phyloP scores from a whole-genome alignment of 2,797 vertebrate species.

The Sus cebifrons region DNA sequence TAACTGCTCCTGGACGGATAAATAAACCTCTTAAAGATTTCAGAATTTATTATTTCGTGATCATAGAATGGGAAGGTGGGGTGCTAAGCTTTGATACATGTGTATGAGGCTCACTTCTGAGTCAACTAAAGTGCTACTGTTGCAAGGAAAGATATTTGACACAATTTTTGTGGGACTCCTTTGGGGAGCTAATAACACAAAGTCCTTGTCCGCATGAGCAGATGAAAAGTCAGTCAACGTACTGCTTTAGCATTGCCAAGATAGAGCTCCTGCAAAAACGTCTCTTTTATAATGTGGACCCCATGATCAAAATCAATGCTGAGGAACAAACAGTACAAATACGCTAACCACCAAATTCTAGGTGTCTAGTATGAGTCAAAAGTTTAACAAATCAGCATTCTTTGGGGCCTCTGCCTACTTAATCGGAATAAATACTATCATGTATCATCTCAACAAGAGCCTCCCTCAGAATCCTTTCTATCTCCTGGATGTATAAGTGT shows the following conservation, averaged over 20 bases:
- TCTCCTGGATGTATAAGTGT: not conserved
- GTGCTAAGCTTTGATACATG: not conserved
- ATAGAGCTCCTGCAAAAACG: not conserved
- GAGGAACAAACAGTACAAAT: constrained; percentile 14
- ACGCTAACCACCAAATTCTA: not conserved
- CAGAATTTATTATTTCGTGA: constrained; percentile 53
- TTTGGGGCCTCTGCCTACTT: not conserved
- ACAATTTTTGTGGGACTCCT: not conserved
- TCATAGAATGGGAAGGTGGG: not conserved
- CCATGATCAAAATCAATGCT: constrained; percentile 50
- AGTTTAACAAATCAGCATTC: constrained; percentile 23
- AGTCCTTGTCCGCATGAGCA: not conserved
- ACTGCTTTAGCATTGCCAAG: not conserved
- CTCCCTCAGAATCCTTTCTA: constrained; percentile 23
- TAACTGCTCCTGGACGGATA: not conserved
- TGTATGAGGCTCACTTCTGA: not conserved
- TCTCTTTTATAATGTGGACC: not conserved
- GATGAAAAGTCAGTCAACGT: constrained; percentile 7
- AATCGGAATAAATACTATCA: constrained; percentile 26
- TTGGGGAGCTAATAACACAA: constrained; percentile 19
- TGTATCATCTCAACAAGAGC: not conserved
- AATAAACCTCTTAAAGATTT: constrained; percentile 15
- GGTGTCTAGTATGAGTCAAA: constrained; percentile 20
- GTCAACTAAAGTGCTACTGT: constrained; percentile 19
- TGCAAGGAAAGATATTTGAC: not conserved